Percentiles rank a stretch among this genome's conserved stretches.
Evolutionary conservation across 2,888 invertebrate species (phyloP).

Genomic region (Thymelicus acteon): DNA sequence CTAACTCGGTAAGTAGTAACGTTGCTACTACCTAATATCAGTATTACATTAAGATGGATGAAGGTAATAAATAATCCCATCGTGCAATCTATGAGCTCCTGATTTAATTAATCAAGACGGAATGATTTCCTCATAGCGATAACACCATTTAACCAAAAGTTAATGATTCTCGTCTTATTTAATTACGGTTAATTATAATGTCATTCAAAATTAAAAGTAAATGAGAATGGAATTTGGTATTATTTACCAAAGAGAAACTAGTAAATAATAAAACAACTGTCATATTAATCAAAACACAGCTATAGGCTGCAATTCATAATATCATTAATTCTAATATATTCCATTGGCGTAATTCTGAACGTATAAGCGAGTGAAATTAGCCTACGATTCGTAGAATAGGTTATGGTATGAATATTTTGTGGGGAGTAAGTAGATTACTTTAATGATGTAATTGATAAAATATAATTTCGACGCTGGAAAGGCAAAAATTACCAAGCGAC

Average conservation of each 20-base stretch:
- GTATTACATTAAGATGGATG: slow-evolving; percentile 18
- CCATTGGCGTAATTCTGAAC: slow-evolving; percentile 30
- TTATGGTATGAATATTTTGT: slow-evolving; percentile 23
- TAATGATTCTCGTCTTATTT: slow-evolving; percentile 18
- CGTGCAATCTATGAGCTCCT: slow-evolving; percentile 21
- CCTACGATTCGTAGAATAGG: slow-evolving; percentile 15
- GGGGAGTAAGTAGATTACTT: neutral
- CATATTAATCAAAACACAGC: neutral
- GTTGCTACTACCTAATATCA: slow-evolving; percentile 10
- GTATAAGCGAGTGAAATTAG: slow-evolving; percentile 30
- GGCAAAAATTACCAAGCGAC: no score
- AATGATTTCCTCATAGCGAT: slow-evolving; percentile 26
- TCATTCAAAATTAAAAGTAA: slow-evolving; percentile 25
- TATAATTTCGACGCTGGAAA: no score
- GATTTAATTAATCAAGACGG: slow-evolving; percentile 32
- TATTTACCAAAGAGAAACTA: no score
- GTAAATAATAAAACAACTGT: neutral
- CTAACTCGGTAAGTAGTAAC: slow-evolving; percentile 10
- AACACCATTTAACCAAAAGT: slow-evolving; percentile 30
- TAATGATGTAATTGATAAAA: no score
- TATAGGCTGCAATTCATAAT: neutral
- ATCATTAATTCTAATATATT: slow-evolving; percentile 37
- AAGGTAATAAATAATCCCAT: slow-evolving; percentile 23
- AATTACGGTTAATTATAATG: slow-evolving; percentile 19
- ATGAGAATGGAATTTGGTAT: neutral